Evolutionary conservation across 2,797 vertebrate genomes (phyloP).

Genomic region (Vireo griseus): DNA sequence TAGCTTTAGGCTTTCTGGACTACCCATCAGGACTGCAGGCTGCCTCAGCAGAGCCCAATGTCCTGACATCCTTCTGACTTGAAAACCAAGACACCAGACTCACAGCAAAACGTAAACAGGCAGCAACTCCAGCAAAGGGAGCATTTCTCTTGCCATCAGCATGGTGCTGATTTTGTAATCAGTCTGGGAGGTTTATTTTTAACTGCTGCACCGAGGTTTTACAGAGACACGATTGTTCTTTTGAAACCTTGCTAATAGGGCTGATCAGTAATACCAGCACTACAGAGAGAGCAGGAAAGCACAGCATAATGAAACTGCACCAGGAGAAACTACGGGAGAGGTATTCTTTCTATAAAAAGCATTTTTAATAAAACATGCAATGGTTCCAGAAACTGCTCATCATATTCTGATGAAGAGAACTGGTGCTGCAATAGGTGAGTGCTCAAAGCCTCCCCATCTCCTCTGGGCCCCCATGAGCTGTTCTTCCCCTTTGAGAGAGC

Average conservation of each 20-base stretch:
- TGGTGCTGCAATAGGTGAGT: not conserved
- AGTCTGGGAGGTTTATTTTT: conserved; percentile 43
- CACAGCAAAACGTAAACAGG: not conserved
- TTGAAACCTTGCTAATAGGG: conserved; percentile 19
- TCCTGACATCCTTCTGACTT: not conserved
- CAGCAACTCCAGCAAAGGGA: not conserved
- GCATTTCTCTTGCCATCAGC: not conserved
- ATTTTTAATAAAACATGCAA: conserved; percentile 51
- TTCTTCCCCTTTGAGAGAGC: not conserved
- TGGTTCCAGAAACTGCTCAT: conserved; percentile 23
- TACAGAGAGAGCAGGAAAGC: not conserved
- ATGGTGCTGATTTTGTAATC: not conserved
- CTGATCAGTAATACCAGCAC: conserved; percentile 41
- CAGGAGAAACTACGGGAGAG: not conserved
- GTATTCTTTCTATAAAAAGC: conserved; percentile 9
- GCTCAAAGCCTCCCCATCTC: not conserved
- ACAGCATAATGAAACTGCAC: conserved; percentile 1
- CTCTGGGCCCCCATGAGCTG: not conserved
- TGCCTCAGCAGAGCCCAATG: not conserved
- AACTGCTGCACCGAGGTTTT: conserved; percentile 24
- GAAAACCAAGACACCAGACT: not conserved
- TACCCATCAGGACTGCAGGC: not conserved
- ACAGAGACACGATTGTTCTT: conserved; percentile 58
- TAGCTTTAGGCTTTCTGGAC: not conserved
- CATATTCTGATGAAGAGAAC: not conserved